phyloP scores from a whole-genome alignment of 2,888 invertebrate species.

The Sphaeridia pumilis region DNA sequence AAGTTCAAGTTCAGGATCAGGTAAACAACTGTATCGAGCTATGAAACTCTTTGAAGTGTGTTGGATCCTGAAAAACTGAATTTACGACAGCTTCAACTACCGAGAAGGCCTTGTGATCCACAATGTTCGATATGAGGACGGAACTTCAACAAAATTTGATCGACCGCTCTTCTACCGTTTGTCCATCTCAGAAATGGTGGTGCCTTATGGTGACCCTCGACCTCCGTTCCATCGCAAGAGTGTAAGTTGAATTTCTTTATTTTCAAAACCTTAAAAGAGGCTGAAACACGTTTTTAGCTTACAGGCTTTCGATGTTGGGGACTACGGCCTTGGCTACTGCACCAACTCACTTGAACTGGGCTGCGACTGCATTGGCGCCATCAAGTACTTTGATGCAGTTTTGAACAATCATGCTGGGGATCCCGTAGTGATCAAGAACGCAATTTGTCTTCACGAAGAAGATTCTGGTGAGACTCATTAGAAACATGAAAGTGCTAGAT shows the following conservation, averaged over 20 bases:
- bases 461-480: conserved; percentile 17
- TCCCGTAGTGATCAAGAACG: conserved; percentile 23
- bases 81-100: conserved; percentile 18
- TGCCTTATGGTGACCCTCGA: conserved; percentile 32
- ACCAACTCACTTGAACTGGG: conserved; percentile 25
- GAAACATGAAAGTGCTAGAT: too few relatives aligned
- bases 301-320: conserved; percentile 24
- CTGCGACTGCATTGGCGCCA: conserved; percentile 27
- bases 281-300: not conserved
- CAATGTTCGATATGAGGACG: conserved; percentile 27
- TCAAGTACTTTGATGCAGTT: conserved; percentile 29
- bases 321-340: conserved; percentile 28
- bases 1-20: conserved; percentile 31
- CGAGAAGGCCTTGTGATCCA: conserved; percentile 32
- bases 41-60: too few relatives aligned
- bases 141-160: conserved; percentile 1
- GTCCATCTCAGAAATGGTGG: conserved; percentile 30
- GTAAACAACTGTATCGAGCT: too few relatives aligned
- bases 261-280: not conserved
- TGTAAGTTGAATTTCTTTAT: conserved; percentile 14
- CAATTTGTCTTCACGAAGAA: conserved; percentile 32
- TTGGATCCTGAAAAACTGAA: too few relatives aligned
- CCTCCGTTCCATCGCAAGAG: conserved; percentile 32
- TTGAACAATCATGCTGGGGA: conserved; percentile 24
- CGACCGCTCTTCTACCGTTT: conserved; percentile 25